Conservation (phyloP, 2,888 invertebrate genomes). For the Diabrotica balteata region DNA sequence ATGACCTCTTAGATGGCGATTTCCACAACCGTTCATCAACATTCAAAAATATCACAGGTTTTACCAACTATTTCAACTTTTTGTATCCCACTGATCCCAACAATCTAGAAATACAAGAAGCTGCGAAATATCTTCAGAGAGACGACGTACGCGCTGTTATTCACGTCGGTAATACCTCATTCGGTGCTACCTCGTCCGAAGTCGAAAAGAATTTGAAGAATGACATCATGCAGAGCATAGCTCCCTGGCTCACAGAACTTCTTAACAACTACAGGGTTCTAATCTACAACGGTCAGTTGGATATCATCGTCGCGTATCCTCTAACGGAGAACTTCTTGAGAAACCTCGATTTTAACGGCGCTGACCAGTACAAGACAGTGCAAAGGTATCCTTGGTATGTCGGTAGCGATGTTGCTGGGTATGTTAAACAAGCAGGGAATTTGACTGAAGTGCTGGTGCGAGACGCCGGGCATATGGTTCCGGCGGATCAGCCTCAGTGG, state of each 20-base stretch:
- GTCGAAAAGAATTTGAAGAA: slow-evolving; percentile 76
- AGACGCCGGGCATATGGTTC: slow-evolving; percentile 84
- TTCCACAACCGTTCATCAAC: slow-evolving; percentile 66
- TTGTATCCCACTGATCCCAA: slow-evolving; percentile 67
- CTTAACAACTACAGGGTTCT: slow-evolving; percentile 74
- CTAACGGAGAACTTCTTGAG: slow-evolving; percentile 81
- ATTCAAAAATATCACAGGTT: slow-evolving; percentile 79
- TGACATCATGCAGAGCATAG: slow-evolving; percentile 85
- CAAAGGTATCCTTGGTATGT: slow-evolving; percentile 74
- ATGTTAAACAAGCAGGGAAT: slow-evolving; percentile 74
- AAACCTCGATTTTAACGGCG: slow-evolving; percentile 72
- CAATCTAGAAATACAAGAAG: slow-evolving; percentile 60
- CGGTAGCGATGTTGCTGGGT: slow-evolving; percentile 75
- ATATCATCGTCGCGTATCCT: slow-evolving; percentile 90
- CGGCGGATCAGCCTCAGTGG: slow-evolving; percentile 80
- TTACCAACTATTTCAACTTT: slow-evolving; percentile 78
- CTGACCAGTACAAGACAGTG: slow-evolving; percentile 71
- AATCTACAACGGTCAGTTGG: slow-evolving; percentile 89
- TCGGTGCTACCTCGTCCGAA: slow-evolving; percentile 63
- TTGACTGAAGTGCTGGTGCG: slow-evolving; percentile 77
- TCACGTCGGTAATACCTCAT: slow-evolving; percentile 84
- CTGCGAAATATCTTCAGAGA: slow-evolving; percentile 70
- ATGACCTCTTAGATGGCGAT: slow-evolving; percentile 75
- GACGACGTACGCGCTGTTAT: slow-evolving; percentile 73
- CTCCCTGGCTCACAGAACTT: slow-evolving; percentile 74